Evolutionary conservation across 1,140 invertebrate genomes (phyloP).

Genomic region (Drosophila arizonae): DNA sequence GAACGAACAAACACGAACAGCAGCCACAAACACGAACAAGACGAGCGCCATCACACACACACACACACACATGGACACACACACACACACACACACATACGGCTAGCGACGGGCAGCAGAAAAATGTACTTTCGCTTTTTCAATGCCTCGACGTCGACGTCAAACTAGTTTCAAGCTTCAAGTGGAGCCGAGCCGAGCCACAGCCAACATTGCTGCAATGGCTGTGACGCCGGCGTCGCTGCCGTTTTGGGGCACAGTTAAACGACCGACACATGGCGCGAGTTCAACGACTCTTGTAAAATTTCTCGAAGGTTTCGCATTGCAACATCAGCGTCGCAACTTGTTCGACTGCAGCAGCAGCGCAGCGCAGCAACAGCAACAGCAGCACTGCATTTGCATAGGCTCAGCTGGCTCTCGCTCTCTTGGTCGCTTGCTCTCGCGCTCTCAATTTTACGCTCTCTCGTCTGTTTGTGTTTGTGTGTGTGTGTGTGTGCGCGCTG

Average conservation of each 20-base stretch:
- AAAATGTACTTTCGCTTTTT: conserved; percentile 83
- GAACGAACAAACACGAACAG: conserved; percentile 38
- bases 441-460: conserved; percentile 8
- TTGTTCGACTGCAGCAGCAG: conserved; percentile 63
- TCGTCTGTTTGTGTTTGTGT: conserved; percentile 8
- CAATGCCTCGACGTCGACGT: conserved; percentile 80
- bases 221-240: conserved; percentile 15
- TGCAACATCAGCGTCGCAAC: conserved; percentile 71
- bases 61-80: conserved; percentile 7
- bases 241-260: conserved; percentile 61
- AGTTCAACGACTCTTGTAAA: conserved; percentile 82
- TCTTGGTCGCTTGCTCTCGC: neutral
- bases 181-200: conserved; percentile 38
- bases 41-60: neutral
- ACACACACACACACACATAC: neutral
- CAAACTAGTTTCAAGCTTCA: conserved; percentile 77
- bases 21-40: conserved; percentile 23
- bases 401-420: conserved; percentile 10
- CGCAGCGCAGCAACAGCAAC: conserved; percentile 13
- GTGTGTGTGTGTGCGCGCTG: conserved; percentile 50
- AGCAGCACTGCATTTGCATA: conserved; percentile 63
- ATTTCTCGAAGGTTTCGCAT: conserved; percentile 82
- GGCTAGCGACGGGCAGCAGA: conserved; percentile 46
- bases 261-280: conserved; percentile 53
- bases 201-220: conserved; percentile 59